Conservation (phyloP, 1,140 invertebrate species). For the Condylostylus longicornis region DNA sequence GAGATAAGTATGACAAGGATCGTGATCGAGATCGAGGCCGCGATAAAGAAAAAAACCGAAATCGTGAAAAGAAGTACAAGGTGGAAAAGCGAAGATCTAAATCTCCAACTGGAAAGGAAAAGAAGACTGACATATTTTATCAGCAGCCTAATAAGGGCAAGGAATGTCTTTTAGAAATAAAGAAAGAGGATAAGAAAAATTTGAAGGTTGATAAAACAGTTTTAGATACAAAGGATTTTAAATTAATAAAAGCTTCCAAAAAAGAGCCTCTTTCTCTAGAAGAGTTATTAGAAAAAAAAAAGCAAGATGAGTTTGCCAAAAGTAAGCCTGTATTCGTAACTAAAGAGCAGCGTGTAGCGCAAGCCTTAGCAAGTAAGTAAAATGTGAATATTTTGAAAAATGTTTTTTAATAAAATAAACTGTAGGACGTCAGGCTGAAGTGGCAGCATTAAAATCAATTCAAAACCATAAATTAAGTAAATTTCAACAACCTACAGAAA, state of each 20-base stretch:
- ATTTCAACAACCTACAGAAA: slow-evolving; percentile 8
- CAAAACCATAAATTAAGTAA: slow-evolving; percentile 13
- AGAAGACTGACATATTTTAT: slow-evolving; percentile 15
- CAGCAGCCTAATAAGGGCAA: neutral
- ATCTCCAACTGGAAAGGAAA: slow-evolving; percentile 35
- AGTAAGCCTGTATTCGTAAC: slow-evolving; percentile 94
- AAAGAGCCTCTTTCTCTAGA: slow-evolving; percentile 90
- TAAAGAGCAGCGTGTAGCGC: slow-evolving; percentile 81
- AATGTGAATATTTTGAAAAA: too few relatives aligned
- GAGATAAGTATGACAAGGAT: slow-evolving; percentile 29
- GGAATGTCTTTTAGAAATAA: slow-evolving; percentile 5
- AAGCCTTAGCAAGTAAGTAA: slow-evolving; percentile 80
- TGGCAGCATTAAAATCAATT: slow-evolving; percentile 42
- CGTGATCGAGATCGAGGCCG: slow-evolving; percentile 16
- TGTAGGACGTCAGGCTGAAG: slow-evolving; percentile 78
- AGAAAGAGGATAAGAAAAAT: slow-evolving; percentile 28
- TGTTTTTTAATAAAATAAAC: too few relatives aligned
- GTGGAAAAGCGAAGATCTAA: slow-evolving; percentile 7
- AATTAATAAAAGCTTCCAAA: slow-evolving; percentile 39
- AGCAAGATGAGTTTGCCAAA: slow-evolving; percentile 84
- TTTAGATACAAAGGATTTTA: slow-evolving; percentile 16
- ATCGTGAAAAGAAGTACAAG: slow-evolving; percentile 2
- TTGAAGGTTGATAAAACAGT: slow-evolving; percentile 4
- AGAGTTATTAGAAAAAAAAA: slow-evolving; percentile 89
- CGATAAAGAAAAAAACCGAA: slow-evolving; percentile 14